Conservation (phyloP, 1,140 invertebrate species). For the Leucophenga varia region DNA sequence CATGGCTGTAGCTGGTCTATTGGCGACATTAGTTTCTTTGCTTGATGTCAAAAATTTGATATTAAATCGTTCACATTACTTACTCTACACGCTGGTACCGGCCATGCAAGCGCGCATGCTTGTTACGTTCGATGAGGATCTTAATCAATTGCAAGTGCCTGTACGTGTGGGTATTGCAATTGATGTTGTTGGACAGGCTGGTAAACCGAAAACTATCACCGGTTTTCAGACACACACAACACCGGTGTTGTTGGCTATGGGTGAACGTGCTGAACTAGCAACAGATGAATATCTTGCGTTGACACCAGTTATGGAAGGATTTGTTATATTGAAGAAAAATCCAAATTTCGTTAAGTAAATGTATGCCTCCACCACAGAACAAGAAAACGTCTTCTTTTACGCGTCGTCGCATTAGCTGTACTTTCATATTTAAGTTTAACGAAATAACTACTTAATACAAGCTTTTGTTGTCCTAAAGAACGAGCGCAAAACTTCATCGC, state of each 20-base stretch:
- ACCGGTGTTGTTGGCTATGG: constrained; percentile 93
- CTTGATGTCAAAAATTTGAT: constrained; percentile 97
- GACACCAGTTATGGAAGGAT: constrained; percentile 97
- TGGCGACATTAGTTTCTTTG: constrained; percentile 90
- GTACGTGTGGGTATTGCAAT: constrained; percentile 97
- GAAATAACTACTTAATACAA: no score
- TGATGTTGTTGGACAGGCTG: constrained; percentile 98
- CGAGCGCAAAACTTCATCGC: no score
- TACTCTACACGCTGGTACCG: constrained; percentile 91
- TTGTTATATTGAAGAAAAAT: constrained; percentile 97
- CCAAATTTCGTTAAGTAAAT: constrained; percentile 53
- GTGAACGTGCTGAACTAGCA: constrained; percentile 96
- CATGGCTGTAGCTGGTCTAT: constrained; percentile 89
- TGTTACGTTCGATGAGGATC: constrained; percentile 97
- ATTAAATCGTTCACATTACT: constrained; percentile 93
- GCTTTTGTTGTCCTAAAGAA: no score
- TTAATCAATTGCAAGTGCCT: constrained; percentile 91
- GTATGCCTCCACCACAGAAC: constrained; percentile 15
- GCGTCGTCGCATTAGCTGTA: no score
- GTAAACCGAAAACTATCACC: constrained; percentile 99
- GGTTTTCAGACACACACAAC: constrained; percentile 99
- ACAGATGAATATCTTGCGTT: constrained; percentile 96
- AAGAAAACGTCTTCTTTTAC: no score
- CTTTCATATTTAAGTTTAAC: no score
- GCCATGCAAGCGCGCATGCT: constrained; percentile 99